Conservation (phyloP, 2,113 vertebrate genomes). For the Haemorhous mexicanus region DNA sequence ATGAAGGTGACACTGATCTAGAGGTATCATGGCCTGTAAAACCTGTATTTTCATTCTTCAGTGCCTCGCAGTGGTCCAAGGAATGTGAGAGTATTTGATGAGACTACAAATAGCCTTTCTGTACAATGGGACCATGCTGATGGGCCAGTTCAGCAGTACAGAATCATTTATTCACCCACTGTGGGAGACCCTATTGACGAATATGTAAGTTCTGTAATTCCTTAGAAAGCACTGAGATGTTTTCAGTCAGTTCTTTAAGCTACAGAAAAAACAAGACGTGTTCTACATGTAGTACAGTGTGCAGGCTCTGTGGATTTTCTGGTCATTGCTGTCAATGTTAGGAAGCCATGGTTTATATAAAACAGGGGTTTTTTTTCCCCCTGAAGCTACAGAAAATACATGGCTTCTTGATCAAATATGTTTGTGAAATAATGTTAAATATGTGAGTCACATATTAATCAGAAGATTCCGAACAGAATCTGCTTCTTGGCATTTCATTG, state of each 20-base stretch:
- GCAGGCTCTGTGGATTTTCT: background rate
- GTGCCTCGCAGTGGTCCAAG: conserved; percentile 90
- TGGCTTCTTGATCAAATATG: background rate
- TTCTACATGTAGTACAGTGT: background rate
- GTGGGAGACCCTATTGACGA: conserved; percentile 91
- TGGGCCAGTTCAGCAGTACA: conserved; percentile 91
- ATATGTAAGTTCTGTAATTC: conserved; percentile 80
- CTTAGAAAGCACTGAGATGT: background rate
- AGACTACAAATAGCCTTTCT: conserved; percentile 90
- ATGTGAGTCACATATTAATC: background rate
- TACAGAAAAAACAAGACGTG: background rate
- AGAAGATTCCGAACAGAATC: background rate
- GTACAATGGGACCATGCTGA: conserved; percentile 95
- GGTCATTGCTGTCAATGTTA: background rate
- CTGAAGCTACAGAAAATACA: background rate
- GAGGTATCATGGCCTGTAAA: background rate
- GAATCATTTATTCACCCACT: conserved; percentile 86
- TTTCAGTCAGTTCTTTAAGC: background rate
- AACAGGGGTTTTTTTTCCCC: accelerated
- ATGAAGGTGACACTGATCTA: background rate
- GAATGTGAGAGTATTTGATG: conserved; percentile 89
- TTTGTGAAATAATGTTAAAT: background rate
- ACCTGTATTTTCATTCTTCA: conserved; percentile 53
- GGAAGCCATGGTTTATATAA: background rate
- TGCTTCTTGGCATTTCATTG: background rate